Evolutionary conservation across 1,140 invertebrate species (phyloP), one percentile per base, ranked within the genome.

Genomic region (Andrena cerasifolii): DNA sequence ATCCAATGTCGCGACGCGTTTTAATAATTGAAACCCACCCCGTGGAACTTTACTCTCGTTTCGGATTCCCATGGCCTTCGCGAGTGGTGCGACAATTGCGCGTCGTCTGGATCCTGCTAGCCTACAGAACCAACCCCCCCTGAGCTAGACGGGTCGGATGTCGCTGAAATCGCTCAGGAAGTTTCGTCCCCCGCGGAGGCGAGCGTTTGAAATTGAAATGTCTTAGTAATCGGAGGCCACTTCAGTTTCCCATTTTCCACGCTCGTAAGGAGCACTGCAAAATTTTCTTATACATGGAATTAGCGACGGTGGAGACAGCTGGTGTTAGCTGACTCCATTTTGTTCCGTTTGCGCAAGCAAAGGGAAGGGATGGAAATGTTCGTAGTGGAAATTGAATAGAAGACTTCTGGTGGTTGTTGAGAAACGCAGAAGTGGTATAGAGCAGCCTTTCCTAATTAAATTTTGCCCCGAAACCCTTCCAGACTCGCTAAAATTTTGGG

Each of bases 11-110:
- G 47, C 74, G 74, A 31, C 74, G 74, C 43, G 65, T 70, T 70
- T 77, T 77, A 77, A 77, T 77, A 77, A 77, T 77, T 77, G 74
- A 77, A 71, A 51, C 73, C 53, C 26, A 36, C 51, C 36, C 53
- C 28, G 51, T 47, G 73, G 28, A 68, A 77, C 45, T 77, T 77
- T 40, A 18, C 53, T 49, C 67, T 33, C 66, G 74, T 61, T 71
- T 61, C 67, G 31, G 40, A 71, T 71, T 77, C 74, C 66, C 56
- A 8, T 53, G 66, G 53, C 40, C 51, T 59, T 77, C 33, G 66
- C 54, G 54, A 49, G 65, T 70, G 3, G 40, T 33, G 45, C 67
- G 58, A 77, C 74, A 71, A 77, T 70, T n/a, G n/a, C 66, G 63
- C 53, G 51, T 3, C 40, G 73, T 36, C 73, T 75, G 63, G 68